Conservation (phyloP, 1,140 invertebrate species). For the Eufriesea mexicana region DNA sequence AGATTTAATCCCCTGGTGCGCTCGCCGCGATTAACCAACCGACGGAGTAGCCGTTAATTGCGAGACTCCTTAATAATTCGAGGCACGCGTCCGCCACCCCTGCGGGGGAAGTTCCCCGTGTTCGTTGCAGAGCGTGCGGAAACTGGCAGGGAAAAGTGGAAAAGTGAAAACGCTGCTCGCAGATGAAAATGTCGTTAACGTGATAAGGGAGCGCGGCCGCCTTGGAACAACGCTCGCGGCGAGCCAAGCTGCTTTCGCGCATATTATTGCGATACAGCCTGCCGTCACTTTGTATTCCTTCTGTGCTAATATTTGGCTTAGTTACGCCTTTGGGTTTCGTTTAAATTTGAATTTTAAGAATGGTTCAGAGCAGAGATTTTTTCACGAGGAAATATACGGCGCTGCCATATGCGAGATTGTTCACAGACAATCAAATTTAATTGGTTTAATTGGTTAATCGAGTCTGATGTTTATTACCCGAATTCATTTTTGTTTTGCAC, state of each 20-base stretch:
- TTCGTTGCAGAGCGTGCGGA: neutral
- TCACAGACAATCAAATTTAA: too few species aligned
- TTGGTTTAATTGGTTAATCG: too few species aligned
- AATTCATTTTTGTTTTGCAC: too few species aligned
- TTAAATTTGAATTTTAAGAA: neutral
- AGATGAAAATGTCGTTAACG: conserved; percentile 33
- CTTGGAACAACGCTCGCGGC: neutral
- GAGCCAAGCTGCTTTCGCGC: neutral
- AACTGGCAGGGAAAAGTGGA: conserved; percentile 14
- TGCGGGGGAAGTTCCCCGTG: conserved; percentile 30
- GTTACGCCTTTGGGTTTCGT: neutral
- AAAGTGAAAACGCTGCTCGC: conserved; percentile 21
- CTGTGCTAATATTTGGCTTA: neutral
- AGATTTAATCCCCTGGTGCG: conserved; percentile 56
- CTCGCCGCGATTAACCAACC: conserved; percentile 63
- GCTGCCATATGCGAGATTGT: too few species aligned
- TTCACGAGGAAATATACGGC: too few species aligned
- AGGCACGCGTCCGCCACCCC: conserved; percentile 60
- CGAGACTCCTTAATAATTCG: conserved; percentile 69
- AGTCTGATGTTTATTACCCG: neutral
- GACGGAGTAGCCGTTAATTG: conserved; percentile 67
- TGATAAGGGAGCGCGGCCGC: neutral
- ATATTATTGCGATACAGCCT: neutral
- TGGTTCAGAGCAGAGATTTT: too few species aligned
- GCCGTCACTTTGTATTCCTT: neutral